These are phyloP conservation scores for Ursus arctos DNA, from an alignment of 2,113 vertebrate species.

Conservation along the genomic window DNA sequence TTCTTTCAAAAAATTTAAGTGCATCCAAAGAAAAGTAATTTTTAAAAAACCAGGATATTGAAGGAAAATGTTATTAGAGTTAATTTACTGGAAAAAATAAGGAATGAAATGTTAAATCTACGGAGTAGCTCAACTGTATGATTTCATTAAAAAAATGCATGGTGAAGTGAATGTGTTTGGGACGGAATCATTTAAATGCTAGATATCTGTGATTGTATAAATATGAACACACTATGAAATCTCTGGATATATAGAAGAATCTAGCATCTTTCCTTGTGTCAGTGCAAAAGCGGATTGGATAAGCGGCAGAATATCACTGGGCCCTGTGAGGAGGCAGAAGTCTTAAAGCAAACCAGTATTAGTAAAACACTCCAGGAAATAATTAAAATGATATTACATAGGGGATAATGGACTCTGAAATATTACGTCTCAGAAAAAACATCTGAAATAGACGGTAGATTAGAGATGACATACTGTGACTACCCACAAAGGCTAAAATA, in stretches of 20 bases:
- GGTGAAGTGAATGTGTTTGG: not conserved
- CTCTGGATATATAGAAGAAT: not conserved
- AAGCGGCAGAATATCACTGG: not conserved
- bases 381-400: not conserved
- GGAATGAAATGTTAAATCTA: not conserved
- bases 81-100: slow-evolving; percentile 10
- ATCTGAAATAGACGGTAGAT: not conserved
- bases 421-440: not conserved
- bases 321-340: not conserved
- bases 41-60: slow-evolving; percentile 18
- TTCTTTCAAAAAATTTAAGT: not conserved
- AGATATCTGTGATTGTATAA: not conserved
- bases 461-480: not conserved
- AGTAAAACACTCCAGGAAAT: not conserved
- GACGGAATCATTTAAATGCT: not conserved
- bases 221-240: not conserved
- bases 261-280: not conserved
- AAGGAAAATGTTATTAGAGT: not conserved
- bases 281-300: not conserved
- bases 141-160: not conserved
- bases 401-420: not conserved
- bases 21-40: not conserved
- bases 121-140: not conserved
- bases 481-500: not conserved
- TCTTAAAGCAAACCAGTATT: not conserved